Base-by-base conservation (phyloP, 2,888 invertebrate species). In the Chymomyza amoena region DNA sequence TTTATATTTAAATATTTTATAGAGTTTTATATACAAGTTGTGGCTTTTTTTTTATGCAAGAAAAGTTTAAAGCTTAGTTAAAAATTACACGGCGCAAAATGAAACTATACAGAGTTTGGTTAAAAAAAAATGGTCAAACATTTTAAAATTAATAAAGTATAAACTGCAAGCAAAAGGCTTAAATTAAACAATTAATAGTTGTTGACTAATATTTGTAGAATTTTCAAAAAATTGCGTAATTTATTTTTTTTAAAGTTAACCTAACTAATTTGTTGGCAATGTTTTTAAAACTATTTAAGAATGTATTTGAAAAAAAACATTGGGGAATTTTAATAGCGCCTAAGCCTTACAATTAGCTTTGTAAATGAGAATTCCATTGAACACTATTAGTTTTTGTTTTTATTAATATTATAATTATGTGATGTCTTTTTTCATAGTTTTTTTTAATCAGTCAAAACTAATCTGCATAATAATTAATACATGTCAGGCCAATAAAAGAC, bases 361-460 rank as follows among this genome's bases (percentile, higher is more conserved):
- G 36, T 20, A 18, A 62, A 25, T 28, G 10, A 64, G 54, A 72
- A n/a, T 65, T n/a, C 13, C 28, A 54, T 10, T 64, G 64, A 64
- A 70, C 64, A 39, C 64, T 64, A 61, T 15, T n/a, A 36, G 32
- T 61, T 45, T 10, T 45, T 18, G 36, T 51, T 16, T 20, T 4
- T 32, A 51, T 20, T 61, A 16, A 16, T 45, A 13, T 63, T 45
- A 6, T 45, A 68, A 45, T 32, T 45, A 61, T 51, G 56, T n/a
- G 52, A 71, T 62, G 71, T 56, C 52, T 72, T 51, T 68, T 61
- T 45, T 52, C 39, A 64, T 62, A 72, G 63, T 61, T 51, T 32
- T n/a, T n/a, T 62, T 72, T 54, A 54, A 75, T 70, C 75, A 75
- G 73, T 75, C 73, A 70, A 64, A 70, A 73, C 75, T 75, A 45